Evolutionary conservation across 2,888 invertebrate genomes (phyloP), one percentile per base, ranked within the genome.

Genomic region (Corbicula japonica): DNA sequence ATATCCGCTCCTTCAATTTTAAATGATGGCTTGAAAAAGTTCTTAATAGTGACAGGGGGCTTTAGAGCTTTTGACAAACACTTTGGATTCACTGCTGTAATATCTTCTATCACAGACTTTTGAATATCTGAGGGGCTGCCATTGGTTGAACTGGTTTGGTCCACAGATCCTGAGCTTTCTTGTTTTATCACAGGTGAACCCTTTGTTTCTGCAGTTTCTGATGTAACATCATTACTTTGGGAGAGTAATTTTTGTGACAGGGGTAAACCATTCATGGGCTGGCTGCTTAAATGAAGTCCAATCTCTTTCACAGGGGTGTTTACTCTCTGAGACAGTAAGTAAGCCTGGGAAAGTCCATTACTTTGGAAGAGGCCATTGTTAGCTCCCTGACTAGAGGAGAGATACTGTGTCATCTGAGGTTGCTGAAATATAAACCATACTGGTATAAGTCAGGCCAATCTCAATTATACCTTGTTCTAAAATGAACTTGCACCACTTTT

Each of bases 1-100:
- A 18, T 48, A 23, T 60, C 34, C 1, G 52, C 54, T 8, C 50
- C 34, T 2, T 48, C 54, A 10, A 15, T 21, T 23, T 34, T 75
- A n/a, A 18, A 23, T 18, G 38, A 32, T n/a, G 87, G 77, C 83
- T 89, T 90, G 75, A 92, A 92, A 81, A 91, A 92, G 65, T 84
- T 90, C 62, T 84, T 89, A 30, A 92, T 89, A 0, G 92, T 92
- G 10, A 91, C 86, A n/a, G 92, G 92, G 15, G 92, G 91, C 26
- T 85, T 88, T 26, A 89, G 71, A 10, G 92, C 92, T 63, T 88
- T 87, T 23, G 81, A 65, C n/a, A 86, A 66, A 54, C 80, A 87
- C 66, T 88, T 90, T 0, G 81, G 52, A 26, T 83, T 86, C 28
- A 92, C 91, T 1, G 85, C 75, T 12, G 89, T 68, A 15, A 89